Evolutionary conservation across 2,797 vertebrate species (phyloP).

Genomic region (Vireo griseus): DNA sequence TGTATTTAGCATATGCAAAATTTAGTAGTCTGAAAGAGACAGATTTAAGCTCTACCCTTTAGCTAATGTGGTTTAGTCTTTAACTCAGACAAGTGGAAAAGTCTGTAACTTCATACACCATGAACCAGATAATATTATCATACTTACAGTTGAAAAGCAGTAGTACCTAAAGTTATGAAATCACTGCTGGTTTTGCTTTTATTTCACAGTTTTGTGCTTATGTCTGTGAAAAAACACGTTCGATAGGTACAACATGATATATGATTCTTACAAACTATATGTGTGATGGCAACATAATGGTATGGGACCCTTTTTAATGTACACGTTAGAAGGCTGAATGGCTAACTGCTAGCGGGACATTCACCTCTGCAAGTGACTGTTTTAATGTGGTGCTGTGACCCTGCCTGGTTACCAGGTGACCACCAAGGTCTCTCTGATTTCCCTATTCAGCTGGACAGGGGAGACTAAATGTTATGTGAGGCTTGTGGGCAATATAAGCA

Average conservation of each 20-base stretch:
- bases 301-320: neutral
- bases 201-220: neutral
- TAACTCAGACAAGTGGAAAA: neutral
- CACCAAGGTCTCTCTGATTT: neutral
- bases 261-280: neutral
- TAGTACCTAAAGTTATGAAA: neutral
- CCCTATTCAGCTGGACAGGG: neutral
- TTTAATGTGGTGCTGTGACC: neutral
- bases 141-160: neutral
- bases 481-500: rapidly evolving
- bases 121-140: neutral
- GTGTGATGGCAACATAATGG: neutral
- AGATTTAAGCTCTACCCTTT: neutral
- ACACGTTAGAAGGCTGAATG: neutral
- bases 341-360: neutral
- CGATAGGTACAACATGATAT: rapidly evolving
- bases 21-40: neutral
- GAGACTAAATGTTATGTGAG: neutral
- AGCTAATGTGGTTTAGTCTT: neutral
- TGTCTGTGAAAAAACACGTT: neutral
- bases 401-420: neutral
- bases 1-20: neutral
- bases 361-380: neutral
- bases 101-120: neutral
- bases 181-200: neutral